A percentile compares a stretch with the other conserved stretches of the same genome.
Conservation (phyloP, 2,888 invertebrate genomes). For the Petrophora chlorosata region DNA sequence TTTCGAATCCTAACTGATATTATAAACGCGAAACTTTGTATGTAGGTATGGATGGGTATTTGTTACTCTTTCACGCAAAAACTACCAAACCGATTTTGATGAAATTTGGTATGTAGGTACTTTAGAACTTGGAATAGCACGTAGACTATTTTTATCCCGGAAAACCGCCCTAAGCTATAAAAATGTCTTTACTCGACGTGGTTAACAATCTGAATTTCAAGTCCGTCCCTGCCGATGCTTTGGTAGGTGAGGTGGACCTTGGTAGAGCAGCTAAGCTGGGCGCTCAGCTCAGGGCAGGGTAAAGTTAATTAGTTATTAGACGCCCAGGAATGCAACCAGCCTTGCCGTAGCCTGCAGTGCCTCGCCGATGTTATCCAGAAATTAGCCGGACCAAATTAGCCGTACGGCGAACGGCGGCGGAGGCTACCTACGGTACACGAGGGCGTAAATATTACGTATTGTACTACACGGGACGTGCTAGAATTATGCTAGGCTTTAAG, state of each 20-base stretch:
- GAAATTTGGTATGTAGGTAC: no score
- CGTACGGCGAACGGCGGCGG: conserved; percentile 31
- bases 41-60: no score
- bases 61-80: no score
- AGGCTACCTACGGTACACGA: conserved; percentile 5
- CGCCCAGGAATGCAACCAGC: conserved; percentile 64
- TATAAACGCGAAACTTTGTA: no score
- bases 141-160: no score
- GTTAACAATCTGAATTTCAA: background rate
- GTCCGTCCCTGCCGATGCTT: conserved; percentile 4
- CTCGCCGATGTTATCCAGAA: conserved; percentile 48
- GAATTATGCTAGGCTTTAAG: background rate
- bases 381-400: conserved; percentile 56
- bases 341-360: conserved; percentile 31
- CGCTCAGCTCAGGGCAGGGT: conserved; percentile 45
- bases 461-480: conserved; percentile 6
- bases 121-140: no score
- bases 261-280: conserved; percentile 25
- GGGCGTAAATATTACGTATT: conserved; percentile 13
- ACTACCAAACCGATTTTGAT: no score
- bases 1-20: no score
- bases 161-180: no score
- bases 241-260: conserved; percentile 16
- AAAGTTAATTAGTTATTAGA: conserved; percentile 74
- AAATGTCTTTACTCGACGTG: no score